Percentiles rank a stretch among this genome's conserved stretches.
Evolutionary conservation across 2,888 invertebrate genomes (phyloP).

Genomic region (Caenorhabditis zanzibari): DNA sequence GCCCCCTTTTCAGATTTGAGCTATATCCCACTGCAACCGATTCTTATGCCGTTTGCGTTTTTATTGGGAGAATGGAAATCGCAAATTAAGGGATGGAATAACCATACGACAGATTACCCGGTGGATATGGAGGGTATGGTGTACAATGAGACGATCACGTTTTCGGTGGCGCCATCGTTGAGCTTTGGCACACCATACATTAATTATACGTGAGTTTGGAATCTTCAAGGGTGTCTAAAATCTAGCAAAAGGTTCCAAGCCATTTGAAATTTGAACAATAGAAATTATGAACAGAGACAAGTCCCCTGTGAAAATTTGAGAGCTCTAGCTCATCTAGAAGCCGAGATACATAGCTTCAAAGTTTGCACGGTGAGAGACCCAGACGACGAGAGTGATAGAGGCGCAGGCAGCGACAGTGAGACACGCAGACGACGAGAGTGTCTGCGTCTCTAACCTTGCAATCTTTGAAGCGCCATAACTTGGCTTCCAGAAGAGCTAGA

Average conservation of each 20-base stretch:
- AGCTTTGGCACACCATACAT: slow-evolving; percentile 75
- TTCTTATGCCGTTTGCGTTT: slow-evolving; percentile 72
- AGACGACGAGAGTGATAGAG: background rate
- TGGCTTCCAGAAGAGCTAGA: no score
- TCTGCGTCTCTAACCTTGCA: background rate
- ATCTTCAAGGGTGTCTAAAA: no score
- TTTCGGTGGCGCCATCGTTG: slow-evolving; percentile 69
- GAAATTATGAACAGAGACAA: no score
- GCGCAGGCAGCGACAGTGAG: no score
- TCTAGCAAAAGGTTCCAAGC: no score
- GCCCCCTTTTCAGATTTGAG: slow-evolving; percentile 39
- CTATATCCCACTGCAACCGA: slow-evolving; percentile 72
- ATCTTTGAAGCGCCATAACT: background rate
- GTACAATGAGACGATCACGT: slow-evolving; percentile 72
- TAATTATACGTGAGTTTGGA: slow-evolving; percentile 70
- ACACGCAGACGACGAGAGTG: no score
- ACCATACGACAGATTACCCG: slow-evolving; percentile 72
- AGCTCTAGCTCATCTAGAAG: background rate
- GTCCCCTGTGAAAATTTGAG: background rate
- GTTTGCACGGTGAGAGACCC: background rate
- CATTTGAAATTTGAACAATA: no score
- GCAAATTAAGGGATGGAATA: slow-evolving; percentile 68
- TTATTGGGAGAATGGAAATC: slow-evolving; percentile 74
- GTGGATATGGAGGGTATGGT: slow-evolving; percentile 67
- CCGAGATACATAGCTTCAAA: no score